Conservation (phyloP, 2,888 invertebrate genomes). For the Didymodactylos carnosus region DNA sequence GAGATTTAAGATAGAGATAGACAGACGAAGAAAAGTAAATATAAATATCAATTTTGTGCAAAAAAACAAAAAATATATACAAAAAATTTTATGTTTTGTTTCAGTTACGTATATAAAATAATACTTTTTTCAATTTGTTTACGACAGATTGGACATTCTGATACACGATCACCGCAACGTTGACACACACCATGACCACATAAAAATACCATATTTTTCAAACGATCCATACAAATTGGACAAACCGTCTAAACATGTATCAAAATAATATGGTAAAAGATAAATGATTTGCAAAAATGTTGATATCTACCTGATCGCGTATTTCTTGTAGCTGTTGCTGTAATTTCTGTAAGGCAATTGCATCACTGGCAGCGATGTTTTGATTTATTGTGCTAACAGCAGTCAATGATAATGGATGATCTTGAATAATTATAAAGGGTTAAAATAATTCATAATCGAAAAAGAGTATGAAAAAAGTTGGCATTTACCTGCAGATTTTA, state of each 20-base stretch:
- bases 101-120: slow-evolving; percentile 47
- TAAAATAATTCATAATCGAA: too few relatives aligned
- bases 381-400: too few relatives aligned
- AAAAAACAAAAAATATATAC: not conserved
- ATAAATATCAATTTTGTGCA: not conserved
- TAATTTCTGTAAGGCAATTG: slow-evolving; percentile 25
- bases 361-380: not conserved
- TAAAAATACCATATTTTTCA: slow-evolving; percentile 94
- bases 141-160: slow-evolving; percentile 87
- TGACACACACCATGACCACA: slow-evolving; percentile 95
- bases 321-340: slow-evolving; percentile 89
- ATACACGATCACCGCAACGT: slow-evolving; percentile 92
- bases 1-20: not conserved
- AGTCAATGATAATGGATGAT: too few relatives aligned
- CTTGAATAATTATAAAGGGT: too few relatives aligned
- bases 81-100: not conserved
- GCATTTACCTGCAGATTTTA: too few relatives aligned
- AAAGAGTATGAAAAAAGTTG: too few relatives aligned
- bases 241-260: slow-evolving; percentile 61
- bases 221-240: slow-evolving; percentile 83
- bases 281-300: not conserved
- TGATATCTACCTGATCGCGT: slow-evolving; percentile 58
- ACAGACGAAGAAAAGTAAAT: not conserved
- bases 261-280: not conserved
- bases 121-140: slow-evolving; percentile 88